phyloP scores from a whole-genome alignment of 53 echinoderm and acorn worm species.

The Echinarachnius parma region DNA sequence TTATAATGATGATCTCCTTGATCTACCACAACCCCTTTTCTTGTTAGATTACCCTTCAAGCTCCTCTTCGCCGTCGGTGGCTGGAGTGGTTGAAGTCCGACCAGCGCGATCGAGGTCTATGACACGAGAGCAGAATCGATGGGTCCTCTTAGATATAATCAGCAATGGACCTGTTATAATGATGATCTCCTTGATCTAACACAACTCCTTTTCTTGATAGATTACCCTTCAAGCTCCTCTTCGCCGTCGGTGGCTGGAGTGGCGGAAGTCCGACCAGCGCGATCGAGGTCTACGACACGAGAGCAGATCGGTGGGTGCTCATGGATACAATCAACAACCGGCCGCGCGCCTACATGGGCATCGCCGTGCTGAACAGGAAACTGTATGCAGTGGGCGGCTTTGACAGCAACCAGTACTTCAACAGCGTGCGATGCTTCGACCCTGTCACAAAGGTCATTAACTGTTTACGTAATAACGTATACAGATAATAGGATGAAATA shows the following conservation, averaged over 20 bases:
- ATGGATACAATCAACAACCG: slow-evolving; percentile 82
- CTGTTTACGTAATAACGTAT: not conserved
- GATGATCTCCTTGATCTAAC: too few species aligned
- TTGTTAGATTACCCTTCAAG: slow-evolving; percentile 78
- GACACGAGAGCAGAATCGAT: slow-evolving; percentile 97
- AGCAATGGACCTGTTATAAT: slow-evolving; percentile 89
- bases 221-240: slow-evolving; percentile 80
- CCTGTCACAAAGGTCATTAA: slow-evolving; percentile 57
- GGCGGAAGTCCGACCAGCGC: slow-evolving; percentile 97
- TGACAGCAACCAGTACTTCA: slow-evolving; percentile 99
- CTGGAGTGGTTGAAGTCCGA: slow-evolving; percentile 99
- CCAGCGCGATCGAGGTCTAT: slow-evolving; percentile 91
- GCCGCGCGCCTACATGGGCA: slow-evolving; percentile 95
- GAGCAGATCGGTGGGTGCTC: slow-evolving; percentile 93
- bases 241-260: slow-evolving; percentile 97
- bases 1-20: too few species aligned
- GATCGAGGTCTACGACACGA: slow-evolving; percentile 94
- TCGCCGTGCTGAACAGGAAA: slow-evolving; percentile 71
- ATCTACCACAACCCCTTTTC: too few species aligned
- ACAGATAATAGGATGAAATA: too few species aligned
- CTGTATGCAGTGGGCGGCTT: slow-evolving; percentile 94
- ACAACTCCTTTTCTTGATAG: too few species aligned
- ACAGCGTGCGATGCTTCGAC: slow-evolving; percentile 96
- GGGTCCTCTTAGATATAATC: slow-evolving; percentile 81
- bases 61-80: slow-evolving; percentile 92